phyloP scores from a whole-genome alignment of 2,113 vertebrate genomes.

The Tragelaphus imberbis region DNA sequence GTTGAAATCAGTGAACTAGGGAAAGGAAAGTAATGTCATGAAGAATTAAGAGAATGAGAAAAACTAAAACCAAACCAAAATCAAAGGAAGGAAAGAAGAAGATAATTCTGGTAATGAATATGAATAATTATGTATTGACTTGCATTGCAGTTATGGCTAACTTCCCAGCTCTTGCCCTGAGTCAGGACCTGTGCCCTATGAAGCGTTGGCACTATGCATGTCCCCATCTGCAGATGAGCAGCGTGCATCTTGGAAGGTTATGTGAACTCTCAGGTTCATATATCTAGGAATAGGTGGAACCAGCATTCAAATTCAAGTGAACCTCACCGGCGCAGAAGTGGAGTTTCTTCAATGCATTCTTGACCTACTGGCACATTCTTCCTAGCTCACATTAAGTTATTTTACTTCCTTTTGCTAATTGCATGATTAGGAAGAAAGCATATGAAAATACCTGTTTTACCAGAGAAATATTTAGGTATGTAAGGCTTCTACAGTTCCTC shows the following conservation, averaged over 20 bases:
- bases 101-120: background rate
- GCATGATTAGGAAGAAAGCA: background rate
- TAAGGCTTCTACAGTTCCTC: background rate
- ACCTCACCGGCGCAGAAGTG: background rate
- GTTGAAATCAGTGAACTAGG: background rate
- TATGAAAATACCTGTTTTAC: background rate
- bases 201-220: background rate
- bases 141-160: accelerated
- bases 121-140: background rate
- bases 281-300: background rate
- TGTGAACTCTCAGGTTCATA: background rate
- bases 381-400: background rate
- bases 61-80: background rate
- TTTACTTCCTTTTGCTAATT: constrained; percentile 10
- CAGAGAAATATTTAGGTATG: background rate
- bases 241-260: background rate
- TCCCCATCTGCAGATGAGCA: background rate
- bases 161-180: background rate
- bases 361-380: background rate
- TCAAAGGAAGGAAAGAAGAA: background rate
- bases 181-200: background rate
- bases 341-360: background rate
- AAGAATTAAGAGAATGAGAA: background rate
- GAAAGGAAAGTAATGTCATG: background rate
- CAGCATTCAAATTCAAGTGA: background rate